phyloP scores from a whole-genome alignment of 2,797 vertebrate species.

The Sandelia bainsii region DNA sequence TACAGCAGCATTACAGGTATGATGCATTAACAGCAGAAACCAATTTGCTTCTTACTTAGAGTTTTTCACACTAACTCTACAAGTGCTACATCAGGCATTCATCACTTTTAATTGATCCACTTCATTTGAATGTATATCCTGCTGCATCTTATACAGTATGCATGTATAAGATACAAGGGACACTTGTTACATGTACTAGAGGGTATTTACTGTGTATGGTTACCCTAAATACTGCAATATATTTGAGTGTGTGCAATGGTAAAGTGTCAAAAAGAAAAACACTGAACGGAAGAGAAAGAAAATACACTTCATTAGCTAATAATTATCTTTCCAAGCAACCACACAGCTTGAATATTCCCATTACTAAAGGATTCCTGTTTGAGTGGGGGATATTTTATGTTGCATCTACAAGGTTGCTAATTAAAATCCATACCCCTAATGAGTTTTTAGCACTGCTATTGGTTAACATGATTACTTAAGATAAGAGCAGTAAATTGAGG shows the following conservation, averaged over 20 bases:
- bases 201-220: neutral
- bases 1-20: neutral
- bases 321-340: slow-evolving; percentile 52
- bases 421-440: slow-evolving; percentile 87
- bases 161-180: neutral
- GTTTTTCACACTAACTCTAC: slow-evolving; percentile 5
- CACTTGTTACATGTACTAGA: neutral
- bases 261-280: slow-evolving; percentile 18
- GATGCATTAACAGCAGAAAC: neutral
- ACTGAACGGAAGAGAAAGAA: slow-evolving; percentile 1
- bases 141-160: neutral
- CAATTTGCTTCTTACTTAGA: slow-evolving; percentile 2
- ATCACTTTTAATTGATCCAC: neutral
- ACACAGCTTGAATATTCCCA: slow-evolving; percentile 52
- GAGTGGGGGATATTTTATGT: slow-evolving; percentile 72
- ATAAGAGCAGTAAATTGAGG: slow-evolving; percentile 84
- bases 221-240: slow-evolving; percentile 7
- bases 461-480: slow-evolving; percentile 86
- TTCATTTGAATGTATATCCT: neutral
- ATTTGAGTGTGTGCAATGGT: neutral
- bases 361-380: slow-evolving; percentile 61
- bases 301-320: slow-evolving; percentile 45
- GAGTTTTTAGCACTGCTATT: slow-evolving; percentile 82
- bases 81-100: slow-evolving; percentile 1
- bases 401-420: slow-evolving; percentile 79